Evolutionary conservation across 2,888 invertebrate species (phyloP), one percentile per base, ranked within the genome.

Genomic region (Ectemnius lituratus): DNA sequence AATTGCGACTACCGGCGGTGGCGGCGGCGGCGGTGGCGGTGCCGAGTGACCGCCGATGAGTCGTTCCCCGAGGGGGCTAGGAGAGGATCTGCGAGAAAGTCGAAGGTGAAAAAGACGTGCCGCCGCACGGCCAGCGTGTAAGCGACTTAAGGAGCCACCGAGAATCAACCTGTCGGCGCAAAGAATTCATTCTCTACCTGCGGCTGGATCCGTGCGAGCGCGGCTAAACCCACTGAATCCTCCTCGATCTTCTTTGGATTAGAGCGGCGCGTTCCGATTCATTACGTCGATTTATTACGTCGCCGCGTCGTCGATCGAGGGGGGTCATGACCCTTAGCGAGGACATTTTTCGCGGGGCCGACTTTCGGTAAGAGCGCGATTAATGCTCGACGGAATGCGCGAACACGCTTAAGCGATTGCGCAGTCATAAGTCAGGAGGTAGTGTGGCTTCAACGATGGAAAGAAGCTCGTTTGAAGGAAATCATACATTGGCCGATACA

Each of bases 1-100:
- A 89, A 89, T 89, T 89, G 88, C 84, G 88, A 87, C 86, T 85
- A 86, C 84, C 83, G 82, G 69, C 75, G 67, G 73, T 72, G 81
- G 65, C 18, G 56, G 60, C 58, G 61, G 61, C 64, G 49, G 62
- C 67, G 65, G 74, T 61, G 49, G 62, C 67, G 65, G 74, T 61
- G 61, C 63, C 20, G 73, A 47, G 37, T 67, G 73, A 68, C 68
- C 66, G 75, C 67, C 76, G 79, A 82, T 79, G 73, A 82, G 77
- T 81, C 82, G 75, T 72, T 71, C 68, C 37, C 37, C 67, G 5
- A 60, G 70, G 78, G 70, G 80, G 75, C 76, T 79, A 75, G 81
- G 37, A 37, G 37, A 37, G 37, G 79, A 80, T 81, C 78, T 73
- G 75, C 78, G 78, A 67, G 81, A 78, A 75, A 81, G 81, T 76